Evolutionary conservation across 2,113 vertebrate species (phyloP).

Genomic region (Odobenus rosmarus): DNA sequence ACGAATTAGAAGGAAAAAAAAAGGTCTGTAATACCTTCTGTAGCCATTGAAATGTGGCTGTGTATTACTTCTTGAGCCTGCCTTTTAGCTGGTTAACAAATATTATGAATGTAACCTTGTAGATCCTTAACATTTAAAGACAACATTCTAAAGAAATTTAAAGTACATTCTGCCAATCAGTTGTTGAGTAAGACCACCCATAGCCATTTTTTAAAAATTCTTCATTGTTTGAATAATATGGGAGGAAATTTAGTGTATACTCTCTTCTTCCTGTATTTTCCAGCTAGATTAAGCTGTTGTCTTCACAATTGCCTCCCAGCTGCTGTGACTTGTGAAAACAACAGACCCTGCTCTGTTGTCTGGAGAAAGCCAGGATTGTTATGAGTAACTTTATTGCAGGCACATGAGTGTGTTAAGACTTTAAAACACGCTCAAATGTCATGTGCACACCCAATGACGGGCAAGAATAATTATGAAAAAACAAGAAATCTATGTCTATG

Average conservation of each 20-base stretch:
- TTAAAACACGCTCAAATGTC: slow-evolving; percentile 94
- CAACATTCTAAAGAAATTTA: slow-evolving; percentile 74
- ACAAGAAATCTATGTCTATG: slow-evolving; percentile 93
- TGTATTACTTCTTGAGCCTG: slow-evolving; percentile 59
- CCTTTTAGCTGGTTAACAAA: slow-evolving; percentile 75
- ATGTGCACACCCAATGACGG: slow-evolving; percentile 93
- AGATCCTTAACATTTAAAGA: slow-evolving; percentile 77
- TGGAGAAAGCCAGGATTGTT: slow-evolving; percentile 93
- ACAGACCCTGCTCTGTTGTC: slow-evolving; percentile 96
- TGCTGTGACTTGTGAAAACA: slow-evolving; percentile 92
- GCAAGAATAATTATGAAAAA: slow-evolving; percentile 93
- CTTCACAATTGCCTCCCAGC: slow-evolving; percentile 94
- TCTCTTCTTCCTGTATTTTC: slow-evolving; percentile 90
- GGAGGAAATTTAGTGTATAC: slow-evolving; percentile 88
- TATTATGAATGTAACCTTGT: slow-evolving; percentile 78
- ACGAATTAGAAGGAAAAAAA: slow-evolving; percentile 69
- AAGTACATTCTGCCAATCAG: slow-evolving; percentile 82
- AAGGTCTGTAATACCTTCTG: slow-evolving; percentile 47
- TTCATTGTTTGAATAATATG: slow-evolving; percentile 87
- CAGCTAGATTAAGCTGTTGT: slow-evolving; percentile 93
- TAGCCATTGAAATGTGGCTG: slow-evolving; percentile 51
- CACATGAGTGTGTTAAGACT: slow-evolving; percentile 94
- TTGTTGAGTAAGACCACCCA: slow-evolving; percentile 86
- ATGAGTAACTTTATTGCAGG: slow-evolving; percentile 93
- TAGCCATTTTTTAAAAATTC: slow-evolving; percentile 81